Evolutionary conservation across 2,888 invertebrate genomes (phyloP).

Genomic region (Hirtodrosophila confusa): DNA sequence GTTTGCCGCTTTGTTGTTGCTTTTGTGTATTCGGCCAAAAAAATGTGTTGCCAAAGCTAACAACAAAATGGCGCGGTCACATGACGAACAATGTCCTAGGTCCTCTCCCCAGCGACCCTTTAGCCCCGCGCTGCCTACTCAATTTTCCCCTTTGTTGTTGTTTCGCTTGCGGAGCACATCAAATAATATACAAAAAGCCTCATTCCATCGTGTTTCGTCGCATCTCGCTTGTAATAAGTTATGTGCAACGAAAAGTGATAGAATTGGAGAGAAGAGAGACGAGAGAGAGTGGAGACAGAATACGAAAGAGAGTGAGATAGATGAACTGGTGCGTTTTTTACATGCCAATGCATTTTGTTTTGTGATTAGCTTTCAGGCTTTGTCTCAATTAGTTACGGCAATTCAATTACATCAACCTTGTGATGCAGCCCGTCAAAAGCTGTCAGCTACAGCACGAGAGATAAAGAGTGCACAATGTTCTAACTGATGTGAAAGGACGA

Average conservation of each 20-base stretch:
- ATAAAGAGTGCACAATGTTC: neutral
- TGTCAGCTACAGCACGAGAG: conserved; percentile 54
- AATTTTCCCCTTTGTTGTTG: conserved; percentile 9
- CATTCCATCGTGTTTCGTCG: conserved; percentile 18
- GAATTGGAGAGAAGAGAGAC: conserved; percentile 8
- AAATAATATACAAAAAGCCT: conserved; percentile 42
- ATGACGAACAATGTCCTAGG: conserved; percentile 39
- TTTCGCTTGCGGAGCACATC: conserved; percentile 22
- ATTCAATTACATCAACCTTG: conserved; percentile 49
- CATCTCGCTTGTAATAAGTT: conserved; percentile 33
- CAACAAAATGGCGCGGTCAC: conserved; percentile 71
- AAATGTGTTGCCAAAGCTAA: conserved; percentile 60
- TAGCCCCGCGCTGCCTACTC: neutral
- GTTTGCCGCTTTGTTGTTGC: conserved; percentile 43
- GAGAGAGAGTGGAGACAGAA: neutral
- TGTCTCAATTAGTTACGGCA: conserved; percentile 52
- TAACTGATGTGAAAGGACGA: conserved; percentile 6
- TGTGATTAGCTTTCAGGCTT: conserved; percentile 57
- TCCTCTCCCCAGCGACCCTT: neutral
- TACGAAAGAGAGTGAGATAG: conserved; percentile 10
- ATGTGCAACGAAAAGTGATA: conserved; percentile 30
- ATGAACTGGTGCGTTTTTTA: conserved; percentile 63
- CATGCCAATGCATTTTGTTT: conserved; percentile 67
- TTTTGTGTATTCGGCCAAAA: conserved; percentile 34
- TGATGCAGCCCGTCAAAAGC: conserved; percentile 40